phyloP scores from a whole-genome alignment of 1,140 invertebrate species.

The Brachystomella parvula region DNA sequence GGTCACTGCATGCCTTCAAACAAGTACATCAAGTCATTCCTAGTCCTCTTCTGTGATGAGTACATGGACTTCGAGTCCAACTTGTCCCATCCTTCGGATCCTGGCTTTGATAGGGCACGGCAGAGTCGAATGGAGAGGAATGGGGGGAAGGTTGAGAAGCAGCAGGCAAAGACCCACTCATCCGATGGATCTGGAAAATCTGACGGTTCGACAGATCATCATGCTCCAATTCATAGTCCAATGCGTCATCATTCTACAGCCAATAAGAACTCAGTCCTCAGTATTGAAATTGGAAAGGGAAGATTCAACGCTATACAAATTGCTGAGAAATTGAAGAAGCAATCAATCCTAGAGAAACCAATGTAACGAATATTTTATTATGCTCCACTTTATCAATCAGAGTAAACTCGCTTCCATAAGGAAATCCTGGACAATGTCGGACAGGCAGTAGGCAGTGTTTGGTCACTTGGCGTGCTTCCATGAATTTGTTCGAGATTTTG shows the following conservation, averaged over 20 bases:
- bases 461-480: no score
- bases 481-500: no score
- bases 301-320: no score
- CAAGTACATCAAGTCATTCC: slow-evolving; percentile 56
- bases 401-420: no score
- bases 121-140: neutral
- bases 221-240: neutral
- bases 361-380: no score
- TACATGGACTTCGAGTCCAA: neutral
- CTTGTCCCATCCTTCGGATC: neutral
- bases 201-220: neutral
- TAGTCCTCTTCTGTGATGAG: slow-evolving; percentile 9
- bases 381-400: no score
- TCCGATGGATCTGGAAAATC: neutral
- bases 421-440: no score
- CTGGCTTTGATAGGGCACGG: neutral
- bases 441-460: no score
- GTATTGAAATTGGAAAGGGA: neutral
- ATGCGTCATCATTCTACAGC: no score
- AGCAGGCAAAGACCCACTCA: neutral
- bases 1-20: slow-evolving; percentile 68
- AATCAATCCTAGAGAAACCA: no score
- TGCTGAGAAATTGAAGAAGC: no score
- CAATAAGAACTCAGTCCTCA: neutral
- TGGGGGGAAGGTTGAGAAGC: neutral